A percentile compares a stretch with the other conserved stretches of the same genome.
These are phyloP conservation scores for Aphelenchoides fujianensis DNA, from an alignment of 1,140 invertebrate genomes.

Conservation along the genomic window DNA sequence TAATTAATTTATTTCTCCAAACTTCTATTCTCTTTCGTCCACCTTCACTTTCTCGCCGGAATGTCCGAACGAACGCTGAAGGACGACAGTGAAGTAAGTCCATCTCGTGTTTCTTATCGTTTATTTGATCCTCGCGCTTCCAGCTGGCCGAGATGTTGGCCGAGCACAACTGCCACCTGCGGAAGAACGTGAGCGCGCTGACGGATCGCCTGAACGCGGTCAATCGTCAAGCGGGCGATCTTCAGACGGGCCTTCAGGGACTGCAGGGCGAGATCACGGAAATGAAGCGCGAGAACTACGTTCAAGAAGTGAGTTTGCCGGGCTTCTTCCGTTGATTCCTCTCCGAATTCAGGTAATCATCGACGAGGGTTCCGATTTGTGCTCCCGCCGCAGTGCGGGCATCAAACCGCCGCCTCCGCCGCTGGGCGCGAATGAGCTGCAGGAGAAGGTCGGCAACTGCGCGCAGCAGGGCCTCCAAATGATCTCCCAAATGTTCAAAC, in stretches of 20 bases:
- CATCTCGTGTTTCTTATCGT: background rate
- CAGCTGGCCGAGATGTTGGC: background rate
- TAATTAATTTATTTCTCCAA: too few relatives aligned
- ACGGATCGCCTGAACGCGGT: background rate
- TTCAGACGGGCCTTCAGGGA: background rate
- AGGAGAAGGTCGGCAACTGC: background rate
- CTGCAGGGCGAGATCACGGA: background rate
- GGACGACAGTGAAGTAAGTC: background rate
- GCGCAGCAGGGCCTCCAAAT: background rate
- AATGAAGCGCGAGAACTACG: background rate
- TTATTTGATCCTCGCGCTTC: background rate
- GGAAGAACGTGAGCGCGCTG: background rate
- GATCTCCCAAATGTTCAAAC: conserved; percentile 8
- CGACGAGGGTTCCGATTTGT: background rate
- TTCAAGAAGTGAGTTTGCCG: background rate
- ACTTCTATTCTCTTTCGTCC: too few relatives aligned
- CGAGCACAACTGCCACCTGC: background rate
- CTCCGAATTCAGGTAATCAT: conserved; percentile 2
- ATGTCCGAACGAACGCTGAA: conserved; percentile 2
- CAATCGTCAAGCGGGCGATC: background rate
- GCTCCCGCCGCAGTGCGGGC: background rate
- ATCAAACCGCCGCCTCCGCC: background rate
- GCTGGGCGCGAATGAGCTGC: background rate
- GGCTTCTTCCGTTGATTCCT: background rate
- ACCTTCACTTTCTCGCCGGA: too few relatives aligned